Conservation (phyloP, 2,797 vertebrate species). For the Perodicticus potto region DNA sequence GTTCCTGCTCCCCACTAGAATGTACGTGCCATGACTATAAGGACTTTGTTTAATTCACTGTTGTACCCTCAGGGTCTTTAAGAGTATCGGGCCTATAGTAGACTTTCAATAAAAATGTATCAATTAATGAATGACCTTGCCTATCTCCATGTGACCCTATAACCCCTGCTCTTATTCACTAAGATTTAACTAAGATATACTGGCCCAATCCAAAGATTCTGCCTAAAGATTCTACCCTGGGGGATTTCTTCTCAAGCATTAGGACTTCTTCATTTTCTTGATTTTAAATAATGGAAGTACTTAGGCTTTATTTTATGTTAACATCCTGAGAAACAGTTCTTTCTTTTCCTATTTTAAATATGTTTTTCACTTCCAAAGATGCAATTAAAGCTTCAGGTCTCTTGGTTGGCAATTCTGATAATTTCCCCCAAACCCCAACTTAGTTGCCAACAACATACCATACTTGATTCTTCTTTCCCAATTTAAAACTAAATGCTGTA, state of each 20-base stretch:
- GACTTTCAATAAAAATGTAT: background rate
- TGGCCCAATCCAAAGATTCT: background rate
- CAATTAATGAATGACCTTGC: background rate
- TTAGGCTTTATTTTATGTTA: background rate
- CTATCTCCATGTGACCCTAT: background rate
- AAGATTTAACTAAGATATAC: background rate
- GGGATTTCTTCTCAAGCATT: background rate
- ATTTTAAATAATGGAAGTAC: constrained; percentile 37
- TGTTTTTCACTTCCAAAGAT: background rate
- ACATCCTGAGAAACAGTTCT: constrained; percentile 17
- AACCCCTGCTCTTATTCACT: background rate
- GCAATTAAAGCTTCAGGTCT: constrained; percentile 25
- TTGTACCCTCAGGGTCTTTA: background rate
- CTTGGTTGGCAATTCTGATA: background rate
- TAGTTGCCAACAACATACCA: background rate
- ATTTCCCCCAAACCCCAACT: background rate
- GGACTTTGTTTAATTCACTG: background rate
- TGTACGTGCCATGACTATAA: background rate
- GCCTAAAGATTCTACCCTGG: background rate
- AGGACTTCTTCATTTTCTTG: background rate
- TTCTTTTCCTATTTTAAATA: constrained; percentile 15
- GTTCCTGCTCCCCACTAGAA: background rate
- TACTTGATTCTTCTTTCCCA: constrained; percentile 14
- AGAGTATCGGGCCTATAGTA: background rate
- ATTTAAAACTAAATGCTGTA: background rate